A percentile compares a stretch with the other conserved stretches of the same genome.
phyloP scores from a whole-genome alignment of 2,113 vertebrate genomes.

The Eira barbara region DNA sequence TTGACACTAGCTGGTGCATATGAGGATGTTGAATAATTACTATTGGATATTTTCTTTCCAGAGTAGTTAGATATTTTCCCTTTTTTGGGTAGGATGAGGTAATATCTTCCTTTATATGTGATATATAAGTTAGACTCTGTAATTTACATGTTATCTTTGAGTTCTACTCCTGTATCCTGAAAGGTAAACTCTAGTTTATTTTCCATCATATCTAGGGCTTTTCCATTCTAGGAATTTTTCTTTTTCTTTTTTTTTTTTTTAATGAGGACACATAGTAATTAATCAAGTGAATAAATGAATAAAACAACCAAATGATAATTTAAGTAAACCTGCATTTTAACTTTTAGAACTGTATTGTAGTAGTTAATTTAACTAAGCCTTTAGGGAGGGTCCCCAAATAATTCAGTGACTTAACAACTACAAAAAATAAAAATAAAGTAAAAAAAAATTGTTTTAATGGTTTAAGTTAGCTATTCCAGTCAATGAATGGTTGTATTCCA shows the following conservation, averaged over 20 bases:
- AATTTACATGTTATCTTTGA: neutral
- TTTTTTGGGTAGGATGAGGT: neutral
- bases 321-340: neutral
- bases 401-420: neutral
- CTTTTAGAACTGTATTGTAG: neutral
- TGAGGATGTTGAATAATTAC: neutral
- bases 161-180: neutral
- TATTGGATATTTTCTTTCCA: neutral
- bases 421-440: neutral
- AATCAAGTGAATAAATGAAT: neutral
- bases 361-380: neutral
- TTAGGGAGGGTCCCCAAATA: neutral
- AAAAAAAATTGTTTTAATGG: neutral
- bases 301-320: neutral
- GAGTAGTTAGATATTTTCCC: neutral
- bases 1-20: neutral
- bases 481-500: neutral
- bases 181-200: neutral
- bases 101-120: neutral
- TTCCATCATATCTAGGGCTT: neutral
- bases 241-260: neutral
- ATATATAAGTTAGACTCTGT: neutral
- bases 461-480: neutral
- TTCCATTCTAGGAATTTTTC: neutral
- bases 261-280: neutral